Percentiles rank a stretch among this genome's conserved stretches.
phyloP scores from a whole-genome alignment of 2,113 vertebrate species.

The Tinamus guttatus region DNA sequence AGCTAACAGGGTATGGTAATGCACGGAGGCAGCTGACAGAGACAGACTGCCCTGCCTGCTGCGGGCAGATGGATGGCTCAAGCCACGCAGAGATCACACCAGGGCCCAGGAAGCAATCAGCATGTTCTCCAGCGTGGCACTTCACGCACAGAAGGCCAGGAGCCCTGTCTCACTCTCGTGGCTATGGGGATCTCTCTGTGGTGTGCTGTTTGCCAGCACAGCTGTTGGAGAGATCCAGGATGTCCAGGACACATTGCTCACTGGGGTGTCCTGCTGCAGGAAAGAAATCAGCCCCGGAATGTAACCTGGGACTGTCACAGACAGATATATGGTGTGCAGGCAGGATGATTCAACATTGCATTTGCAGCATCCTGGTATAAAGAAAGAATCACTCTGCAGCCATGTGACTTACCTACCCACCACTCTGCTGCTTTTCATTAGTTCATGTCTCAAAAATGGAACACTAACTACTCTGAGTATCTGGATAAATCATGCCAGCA shows the following conservation, averaged over 20 bases:
- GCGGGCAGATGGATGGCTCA: rapidly evolving
- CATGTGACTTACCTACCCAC: neutral
- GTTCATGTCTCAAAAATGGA: neutral
- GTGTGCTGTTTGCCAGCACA: rapidly evolving
- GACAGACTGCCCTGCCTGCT: rapidly evolving
- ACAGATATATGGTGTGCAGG: neutral
- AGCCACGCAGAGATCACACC: neutral
- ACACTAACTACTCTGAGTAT: neutral
- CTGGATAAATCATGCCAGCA: neutral
- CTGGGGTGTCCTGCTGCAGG: neutral
- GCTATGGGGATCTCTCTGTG: neutral
- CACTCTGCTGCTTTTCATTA: neutral
- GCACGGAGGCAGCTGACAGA: neutral
- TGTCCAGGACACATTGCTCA: neutral
- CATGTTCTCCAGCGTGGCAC: neutral
- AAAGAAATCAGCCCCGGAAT: neutral
- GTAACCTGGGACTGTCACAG: neutral
- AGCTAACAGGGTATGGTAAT: rapidly evolving
- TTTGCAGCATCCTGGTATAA: neutral
- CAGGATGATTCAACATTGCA: neutral
- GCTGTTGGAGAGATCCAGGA: neutral
- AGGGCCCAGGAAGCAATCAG: neutral
- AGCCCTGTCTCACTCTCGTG: neutral
- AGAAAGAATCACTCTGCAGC: neutral
- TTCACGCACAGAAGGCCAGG: neutral